phyloP scores from a whole-genome alignment of 2,113 vertebrate species.

The Petrocephalus microphthalmus region DNA sequence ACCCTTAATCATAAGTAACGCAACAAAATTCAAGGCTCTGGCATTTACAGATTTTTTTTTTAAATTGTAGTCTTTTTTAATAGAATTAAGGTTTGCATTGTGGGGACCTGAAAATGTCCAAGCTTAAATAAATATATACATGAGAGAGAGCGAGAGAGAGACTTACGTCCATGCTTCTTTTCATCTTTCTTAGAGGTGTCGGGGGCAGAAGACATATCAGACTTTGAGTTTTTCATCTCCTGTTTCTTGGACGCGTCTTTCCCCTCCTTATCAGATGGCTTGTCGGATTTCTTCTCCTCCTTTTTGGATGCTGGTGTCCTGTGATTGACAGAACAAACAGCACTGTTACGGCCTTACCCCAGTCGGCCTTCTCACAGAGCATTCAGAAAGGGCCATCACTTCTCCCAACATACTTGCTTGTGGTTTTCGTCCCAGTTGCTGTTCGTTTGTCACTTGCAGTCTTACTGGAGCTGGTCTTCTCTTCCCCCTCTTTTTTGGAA shows the following conservation, averaged over 20 bases:
- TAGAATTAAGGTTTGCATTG: background rate
- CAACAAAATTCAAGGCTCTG: background rate
- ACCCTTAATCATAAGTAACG: background rate
- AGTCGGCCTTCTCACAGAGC: background rate
- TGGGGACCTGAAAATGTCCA: background rate
- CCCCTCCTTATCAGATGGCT: slow-evolving; percentile 79
- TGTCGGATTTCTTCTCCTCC: slow-evolving; percentile 90
- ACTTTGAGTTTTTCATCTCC: slow-evolving; percentile 76
- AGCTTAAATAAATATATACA: too few relatives aligned
- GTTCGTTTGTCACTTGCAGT: slow-evolving; percentile 74
- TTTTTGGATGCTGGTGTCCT: slow-evolving; percentile 79
- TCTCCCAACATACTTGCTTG: slow-evolving; percentile 56
- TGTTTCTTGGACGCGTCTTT: slow-evolving; percentile 78
- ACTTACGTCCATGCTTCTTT: slow-evolving; percentile 81
- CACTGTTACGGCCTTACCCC: background rate
- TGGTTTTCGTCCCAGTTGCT: slow-evolving; percentile 63
- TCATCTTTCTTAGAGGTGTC: slow-evolving; percentile 82
- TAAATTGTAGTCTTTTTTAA: background rate
- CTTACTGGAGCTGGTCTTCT: slow-evolving; percentile 74
- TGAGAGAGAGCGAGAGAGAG: too few relatives aligned
- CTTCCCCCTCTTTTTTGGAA: slow-evolving; percentile 82
- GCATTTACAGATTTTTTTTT: too few relatives aligned
- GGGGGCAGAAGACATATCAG: slow-evolving; percentile 63
- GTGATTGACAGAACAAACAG: slow-evolving; percentile 20
- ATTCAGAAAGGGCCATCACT: background rate